Base-by-base conservation (phyloP, 30 jellyfish, hydroid and myxozoan species). In the Cassiopea xamachana region DNA sequence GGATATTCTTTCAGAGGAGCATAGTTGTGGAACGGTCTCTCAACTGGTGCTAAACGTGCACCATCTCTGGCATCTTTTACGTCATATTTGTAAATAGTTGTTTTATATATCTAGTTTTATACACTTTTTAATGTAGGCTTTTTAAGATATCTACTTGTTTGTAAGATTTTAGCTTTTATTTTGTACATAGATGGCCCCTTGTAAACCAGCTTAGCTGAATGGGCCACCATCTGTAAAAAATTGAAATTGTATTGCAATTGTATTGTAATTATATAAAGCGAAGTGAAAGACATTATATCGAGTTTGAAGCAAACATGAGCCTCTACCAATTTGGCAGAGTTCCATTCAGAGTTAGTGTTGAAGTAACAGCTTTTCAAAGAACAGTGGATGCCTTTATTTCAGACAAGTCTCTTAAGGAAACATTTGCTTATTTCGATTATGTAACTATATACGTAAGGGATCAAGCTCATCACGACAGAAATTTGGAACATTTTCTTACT, bases 341-440 rank as follows among this genome's bases (percentile, higher is more conserved):
- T 45, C 93, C 93, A 46, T 89, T 82, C 68, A 90, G 97, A 16
- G 93, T 89, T 80, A 89, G 94, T 16, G 60, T 81, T 74, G 97
- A 94, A 43, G 83, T 89, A 17, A 45, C 93, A 49, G 55, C 62
- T 71, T 88, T 88, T 73, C 91, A 88, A 73, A 61, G 85, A n/a
- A 72, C 75, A 43, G 68, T 88, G 83, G 62, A 55, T 49, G 48
- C 79, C 55, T 39, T 88, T 46, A 76, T 79, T 75, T 27, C 39
- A 47, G 86, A 78, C 27, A 58, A 88, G 58, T 15, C 60, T 48
- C 85, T 88, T 16, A 60, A 55, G 49, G 91, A 80, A 27, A 68
- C 92, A 48, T 89, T 79, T 70, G 80, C 92, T 48, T 89, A 89
- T 87, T 68, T 89, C 43, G 93, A 86, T 73, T 51, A 67, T 77